Base-by-base conservation (phyloP, 2,888 invertebrate genomes). In the Pelosia muscerda region DNA sequence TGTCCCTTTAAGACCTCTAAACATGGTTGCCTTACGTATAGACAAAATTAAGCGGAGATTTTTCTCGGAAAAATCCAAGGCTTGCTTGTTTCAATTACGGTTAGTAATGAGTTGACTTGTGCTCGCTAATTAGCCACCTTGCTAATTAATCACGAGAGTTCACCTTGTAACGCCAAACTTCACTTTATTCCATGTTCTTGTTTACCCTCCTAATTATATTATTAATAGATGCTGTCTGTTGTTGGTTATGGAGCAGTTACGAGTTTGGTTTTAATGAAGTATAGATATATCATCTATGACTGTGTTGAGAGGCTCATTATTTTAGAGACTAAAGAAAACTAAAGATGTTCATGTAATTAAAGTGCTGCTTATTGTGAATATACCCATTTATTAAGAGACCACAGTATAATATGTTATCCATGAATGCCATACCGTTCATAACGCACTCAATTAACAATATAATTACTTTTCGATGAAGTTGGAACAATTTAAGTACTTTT, bases 101-200 rank as follows among this genome's bases (percentile, higher is more conserved):
- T 89, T 89, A 86, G 90, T 93, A 94, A 93, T 92, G 92, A 93
- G 91, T 89, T 88, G 92, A 91, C 90, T 91, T 90, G 85, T 87
- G 87, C 86, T 86, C 86, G 84, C 90, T 93, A 94, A 94, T 94
- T 93, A 94, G 92, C 89, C 88, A 86, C 87, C 86, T 88, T 86
- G 87, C 90, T 93, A 94, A 94, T 94, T 94, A 94, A 91, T 93
- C 90, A 90, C 88, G 86, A 85, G 86, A 84, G 88, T 86, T 90
- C 85, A 86, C 87, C 89, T 90, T 87, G 90, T 88, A 83, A 82
- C 83, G 84, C 79, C 84, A 87, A 87, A 87, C 84, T 87, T 85
- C 78, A 85, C 85, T 87, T 86, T 88, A 85, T 85, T 84, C 83
- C 81, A 85, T 84, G 84, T 85, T 86, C 86, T 88, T 87, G 87